phyloP scores from a whole-genome alignment of 2,888 invertebrate genomes.

The Prosopocoilus inquinatus region DNA sequence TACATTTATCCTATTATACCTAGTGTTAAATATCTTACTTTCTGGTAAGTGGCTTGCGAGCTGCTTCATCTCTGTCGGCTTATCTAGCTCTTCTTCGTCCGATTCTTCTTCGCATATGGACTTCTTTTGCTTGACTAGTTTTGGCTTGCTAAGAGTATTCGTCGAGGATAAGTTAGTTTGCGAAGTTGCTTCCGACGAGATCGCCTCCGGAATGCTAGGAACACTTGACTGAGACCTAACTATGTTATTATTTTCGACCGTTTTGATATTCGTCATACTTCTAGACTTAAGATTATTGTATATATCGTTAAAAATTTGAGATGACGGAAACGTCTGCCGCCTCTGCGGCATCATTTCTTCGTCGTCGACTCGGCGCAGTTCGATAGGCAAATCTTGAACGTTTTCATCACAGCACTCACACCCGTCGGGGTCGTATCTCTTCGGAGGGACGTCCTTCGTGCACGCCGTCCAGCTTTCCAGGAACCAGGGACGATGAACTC shows the following conservation, averaged over 20 bases:
- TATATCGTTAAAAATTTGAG: conserved; percentile 48
- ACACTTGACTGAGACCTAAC: conserved; percentile 75
- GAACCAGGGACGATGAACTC: conserved; percentile 65
- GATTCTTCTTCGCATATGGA: conserved; percentile 75
- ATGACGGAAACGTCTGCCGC: conserved; percentile 55
- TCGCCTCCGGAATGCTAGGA: conserved; percentile 56
- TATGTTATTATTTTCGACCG: conserved; percentile 68
- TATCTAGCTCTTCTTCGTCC: conserved; percentile 63
- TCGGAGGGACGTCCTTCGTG: conserved; percentile 45
- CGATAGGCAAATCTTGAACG: conserved; percentile 81
- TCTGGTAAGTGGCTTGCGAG: conserved; percentile 17
- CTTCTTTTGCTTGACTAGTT: conserved; percentile 83
- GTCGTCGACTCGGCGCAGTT: conserved; percentile 76
- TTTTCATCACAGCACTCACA: conserved; percentile 62
- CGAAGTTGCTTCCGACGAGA: conserved; percentile 26
- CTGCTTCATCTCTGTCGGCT: conserved; percentile 69
- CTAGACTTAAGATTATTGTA: conserved; percentile 70
- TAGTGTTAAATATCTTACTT: conserved; percentile 6
- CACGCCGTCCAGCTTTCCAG: conserved; percentile 72
- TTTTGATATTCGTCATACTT: conserved; percentile 80
- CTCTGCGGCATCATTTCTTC: conserved; percentile 53
- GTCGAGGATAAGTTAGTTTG: conserved; percentile 14
- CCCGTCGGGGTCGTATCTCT: conserved; percentile 55
- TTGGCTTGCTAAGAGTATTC: conserved; percentile 55
- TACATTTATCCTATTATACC: conserved; percentile 56